A percentile compares a stretch with the other conserved stretches of the same genome.
These are phyloP conservation scores for Criorhina ranunculi DNA, from an alignment of 2,888 invertebrate species.

Conservation along the genomic window DNA sequence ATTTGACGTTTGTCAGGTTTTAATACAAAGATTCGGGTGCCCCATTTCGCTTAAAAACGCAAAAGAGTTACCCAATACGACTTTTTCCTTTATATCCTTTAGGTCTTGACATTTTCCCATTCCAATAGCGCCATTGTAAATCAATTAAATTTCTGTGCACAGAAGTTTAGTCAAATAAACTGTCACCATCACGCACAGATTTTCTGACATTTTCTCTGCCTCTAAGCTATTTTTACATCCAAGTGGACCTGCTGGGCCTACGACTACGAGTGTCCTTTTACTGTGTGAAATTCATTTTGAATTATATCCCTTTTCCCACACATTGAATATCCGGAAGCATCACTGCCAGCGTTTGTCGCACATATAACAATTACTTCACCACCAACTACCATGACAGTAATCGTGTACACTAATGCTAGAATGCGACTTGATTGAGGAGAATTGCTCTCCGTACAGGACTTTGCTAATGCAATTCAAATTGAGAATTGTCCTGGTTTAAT, in stretches of 20 bases:
- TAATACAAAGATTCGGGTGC: no score
- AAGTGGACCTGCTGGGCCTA: conserved; percentile 13
- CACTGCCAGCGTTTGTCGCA: conserved; percentile 3
- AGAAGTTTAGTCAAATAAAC: conserved; percentile 11
- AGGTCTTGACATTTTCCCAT: background rate
- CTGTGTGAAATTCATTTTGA: conserved; percentile 3
- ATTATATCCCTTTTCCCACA: conserved; percentile 1
- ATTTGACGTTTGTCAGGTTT: no score
- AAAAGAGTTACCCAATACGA: no score
- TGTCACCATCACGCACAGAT: conserved; percentile 22
- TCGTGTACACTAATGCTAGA: background rate
- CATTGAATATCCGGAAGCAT: conserved; percentile 5
- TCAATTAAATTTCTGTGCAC: background rate
- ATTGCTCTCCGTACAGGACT: conserved; percentile 22
- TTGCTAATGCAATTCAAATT: conserved; percentile 36
- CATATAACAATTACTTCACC: conserved; percentile 26
- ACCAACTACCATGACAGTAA: conserved; percentile 27
- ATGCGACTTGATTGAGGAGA: background rate
- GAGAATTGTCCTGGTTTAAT: conserved; percentile 8
- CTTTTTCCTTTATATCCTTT: no score
- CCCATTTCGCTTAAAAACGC: no score
- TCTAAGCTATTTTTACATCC: conserved; percentile 9
- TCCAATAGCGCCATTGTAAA: background rate
- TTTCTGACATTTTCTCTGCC: background rate
- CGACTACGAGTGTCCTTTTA: conserved; percentile 8